Base-by-base conservation (phyloP, 2,113 vertebrate species). In the Carlito syrichta region DNA sequence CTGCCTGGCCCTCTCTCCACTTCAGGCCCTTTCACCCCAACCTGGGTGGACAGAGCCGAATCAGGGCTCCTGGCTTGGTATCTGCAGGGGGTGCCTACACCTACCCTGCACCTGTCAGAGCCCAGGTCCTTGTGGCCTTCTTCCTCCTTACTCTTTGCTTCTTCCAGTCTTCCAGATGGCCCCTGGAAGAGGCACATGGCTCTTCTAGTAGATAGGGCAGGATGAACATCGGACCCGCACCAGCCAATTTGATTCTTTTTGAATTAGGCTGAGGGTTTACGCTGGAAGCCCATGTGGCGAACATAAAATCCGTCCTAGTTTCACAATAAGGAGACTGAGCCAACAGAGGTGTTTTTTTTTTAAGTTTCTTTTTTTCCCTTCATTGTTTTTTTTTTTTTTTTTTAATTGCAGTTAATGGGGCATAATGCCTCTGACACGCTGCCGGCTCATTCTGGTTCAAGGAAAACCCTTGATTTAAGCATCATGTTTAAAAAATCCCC, bases 331-430 rank as follows among this genome's bases (percentile, higher is more conserved):
- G 94, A 76, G 60, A 40, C 77, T 3, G 25, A 95, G 93, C 95
- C 94, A 68, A 11, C 56, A 43, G 94, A 54, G 77, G n/a, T 52
- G 40, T 30, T 56, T 43, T 45, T 60, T 25, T 43, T 76, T 81
- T 52, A 4, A 2, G 13, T 30, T 48, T 23, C 22, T 62, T 60
- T 48, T 76, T 48, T 7, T 6, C 3, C 19, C 23, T 73, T 74
- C n/a, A n/a, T n/a, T 11, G 35, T 25, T 71, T 69, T 63, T 56
- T 40, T 85, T 85, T 86, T 40, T 40, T 54, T 83, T 62, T 89
- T 94, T 93, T 78, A 20, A 45, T 87, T 92, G 62, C 71, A 89
- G 78, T 95, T 91, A 93, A 94, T 91, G 91, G 96, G 88, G 88
- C 73, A 3, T 94, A 43, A 76, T 76, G 87, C 89, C 63, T 93